Evolutionary conservation across 2,113 vertebrate species (phyloP).

Genomic region (Melanotaenia duboulayi): DNA sequence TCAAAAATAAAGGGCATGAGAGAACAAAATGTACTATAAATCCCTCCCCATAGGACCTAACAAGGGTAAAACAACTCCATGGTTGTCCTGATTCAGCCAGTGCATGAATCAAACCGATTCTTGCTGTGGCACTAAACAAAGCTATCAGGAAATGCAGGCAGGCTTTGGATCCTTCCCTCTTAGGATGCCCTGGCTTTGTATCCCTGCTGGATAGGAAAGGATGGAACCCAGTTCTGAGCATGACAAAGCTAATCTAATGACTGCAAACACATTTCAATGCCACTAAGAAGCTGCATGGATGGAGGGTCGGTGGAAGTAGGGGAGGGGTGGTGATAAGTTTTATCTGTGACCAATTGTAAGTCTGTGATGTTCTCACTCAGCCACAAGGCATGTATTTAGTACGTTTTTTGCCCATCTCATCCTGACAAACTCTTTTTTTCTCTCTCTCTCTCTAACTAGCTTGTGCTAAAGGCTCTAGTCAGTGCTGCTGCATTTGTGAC

Average conservation of each 20-base stretch:
- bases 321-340: conserved; percentile 56
- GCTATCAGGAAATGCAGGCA: conserved; percentile 80
- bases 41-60: conserved; percentile 46
- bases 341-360: conserved; percentile 76
- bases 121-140: conserved; percentile 72
- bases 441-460: conserved; percentile 48
- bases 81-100: conserved; percentile 63
- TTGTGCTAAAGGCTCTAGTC: conserved; percentile 30
- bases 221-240: conserved; percentile 66
- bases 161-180: conserved; percentile 71
- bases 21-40: conserved; percentile 63
- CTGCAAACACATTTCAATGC: conserved; percentile 63
- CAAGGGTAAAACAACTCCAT: conserved; percentile 65
- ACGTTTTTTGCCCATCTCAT: conserved; percentile 50
- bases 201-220: conserved; percentile 53
- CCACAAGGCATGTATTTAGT: conserved; percentile 59
- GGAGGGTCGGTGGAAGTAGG: conserved; percentile 34
- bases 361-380: conserved; percentile 62
- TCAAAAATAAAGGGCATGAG: conserved; percentile 66
- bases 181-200: conserved; percentile 66
- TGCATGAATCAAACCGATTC: conserved; percentile 73
- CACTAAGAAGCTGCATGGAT: conserved; percentile 54
- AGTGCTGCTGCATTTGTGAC: conserved; percentile 38
- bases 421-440: conserved; percentile 46
- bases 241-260: conserved; percentile 77